phyloP scores from a whole-genome alignment of 2,797 vertebrate species.

The Mus minutoides region DNA sequence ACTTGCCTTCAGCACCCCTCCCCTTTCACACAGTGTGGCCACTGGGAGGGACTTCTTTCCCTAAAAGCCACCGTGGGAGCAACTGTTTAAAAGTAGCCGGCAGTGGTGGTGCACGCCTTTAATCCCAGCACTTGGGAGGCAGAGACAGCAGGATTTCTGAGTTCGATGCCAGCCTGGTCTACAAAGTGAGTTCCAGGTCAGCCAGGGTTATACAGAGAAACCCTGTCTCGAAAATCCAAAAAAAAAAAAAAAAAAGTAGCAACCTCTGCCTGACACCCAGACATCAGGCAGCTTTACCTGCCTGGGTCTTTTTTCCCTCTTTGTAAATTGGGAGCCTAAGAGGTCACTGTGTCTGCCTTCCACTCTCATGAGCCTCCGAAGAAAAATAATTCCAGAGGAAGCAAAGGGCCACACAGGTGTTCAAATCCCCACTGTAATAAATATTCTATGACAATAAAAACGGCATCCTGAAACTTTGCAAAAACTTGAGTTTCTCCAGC shows the following conservation, averaged over 20 bases:
- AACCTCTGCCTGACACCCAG: no score
- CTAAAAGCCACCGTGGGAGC: neutral
- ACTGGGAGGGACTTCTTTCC: neutral
- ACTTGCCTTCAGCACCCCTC: rapidly evolving
- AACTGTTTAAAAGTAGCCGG: neutral
- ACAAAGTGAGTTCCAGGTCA: no score
- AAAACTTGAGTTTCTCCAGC: neutral
- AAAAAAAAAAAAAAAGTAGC: no score
- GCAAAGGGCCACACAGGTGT: neutral
- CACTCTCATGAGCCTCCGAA: neutral
- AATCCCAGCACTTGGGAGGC: no score
- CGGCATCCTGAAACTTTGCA: neutral
- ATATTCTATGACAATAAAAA: neutral
- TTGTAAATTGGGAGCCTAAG: neutral
- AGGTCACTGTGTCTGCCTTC: neutral
- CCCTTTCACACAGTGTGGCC: neutral
- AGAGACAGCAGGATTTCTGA: no score
- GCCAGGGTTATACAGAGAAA: no score
- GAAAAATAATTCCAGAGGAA: neutral
- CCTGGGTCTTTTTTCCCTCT: neutral
- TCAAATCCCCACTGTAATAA: neutral
- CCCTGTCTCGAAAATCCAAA: no score
- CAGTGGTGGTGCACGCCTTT: no score
- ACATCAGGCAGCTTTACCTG: neutral
- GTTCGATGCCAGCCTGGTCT: no score